Conservation (phyloP, 2,797 vertebrate genomes). For the Gephyroberyx darwinii region DNA sequence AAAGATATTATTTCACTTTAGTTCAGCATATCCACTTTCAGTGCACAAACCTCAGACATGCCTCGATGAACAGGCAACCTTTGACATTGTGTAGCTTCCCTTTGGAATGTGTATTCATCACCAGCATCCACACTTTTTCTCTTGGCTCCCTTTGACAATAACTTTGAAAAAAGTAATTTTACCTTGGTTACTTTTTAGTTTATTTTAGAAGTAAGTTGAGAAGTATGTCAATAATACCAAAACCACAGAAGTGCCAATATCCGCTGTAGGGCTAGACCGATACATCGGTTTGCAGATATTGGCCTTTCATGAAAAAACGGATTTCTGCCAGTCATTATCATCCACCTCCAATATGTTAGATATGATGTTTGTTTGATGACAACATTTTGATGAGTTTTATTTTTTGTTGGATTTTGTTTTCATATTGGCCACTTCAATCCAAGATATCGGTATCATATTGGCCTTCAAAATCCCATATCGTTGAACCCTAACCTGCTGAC, state of each 20-base stretch:
- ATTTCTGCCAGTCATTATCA: no score
- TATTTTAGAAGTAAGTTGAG: slow-evolving; percentile 6
- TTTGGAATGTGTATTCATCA: neutral
- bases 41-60: neutral
- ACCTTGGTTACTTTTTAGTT: slow-evolving; percentile 2
- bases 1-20: slow-evolving; percentile 21
- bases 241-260: neutral
- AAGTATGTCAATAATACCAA: neutral
- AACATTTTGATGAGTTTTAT: no score
- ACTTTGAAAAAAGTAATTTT: slow-evolving; percentile 11
- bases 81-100: neutral
- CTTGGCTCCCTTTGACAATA: slow-evolving; percentile 19
- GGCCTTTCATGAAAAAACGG: neutral
- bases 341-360: neutral
- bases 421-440: slow-evolving; percentile 8
- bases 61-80: slow-evolving; percentile 4
- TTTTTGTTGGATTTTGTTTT: no score
- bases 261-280: neutral
- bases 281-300: slow-evolving; percentile 9
- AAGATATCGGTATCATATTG: slow-evolving; percentile 6
- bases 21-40: slow-evolving; percentile 14
- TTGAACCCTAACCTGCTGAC: slow-evolving; percentile 1
- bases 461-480: neutral
- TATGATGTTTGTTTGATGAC: slow-evolving; percentile 14
- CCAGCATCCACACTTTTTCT: neutral